These are phyloP conservation scores for Adelphocoris suturalis DNA, from an alignment of 2,888 invertebrate species.

Conservation along the genomic window DNA sequence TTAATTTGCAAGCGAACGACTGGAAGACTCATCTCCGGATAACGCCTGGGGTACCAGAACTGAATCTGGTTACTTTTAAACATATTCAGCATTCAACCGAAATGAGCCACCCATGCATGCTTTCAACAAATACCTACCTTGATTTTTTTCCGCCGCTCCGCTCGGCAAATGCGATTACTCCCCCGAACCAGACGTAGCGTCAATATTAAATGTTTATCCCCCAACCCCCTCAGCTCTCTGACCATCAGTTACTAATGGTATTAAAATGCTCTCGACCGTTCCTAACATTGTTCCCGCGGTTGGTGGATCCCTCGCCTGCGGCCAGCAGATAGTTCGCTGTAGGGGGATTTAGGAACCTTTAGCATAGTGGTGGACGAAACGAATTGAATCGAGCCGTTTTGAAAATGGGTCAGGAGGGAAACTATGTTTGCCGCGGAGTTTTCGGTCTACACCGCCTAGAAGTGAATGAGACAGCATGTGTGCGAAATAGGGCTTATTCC, in stretches of 20 bases:
- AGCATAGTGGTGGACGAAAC: background rate
- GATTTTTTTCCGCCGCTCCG: background rate
- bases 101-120: background rate
- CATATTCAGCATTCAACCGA: background rate
- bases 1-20: too few species aligned
- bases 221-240: background rate
- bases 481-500: too few species aligned
- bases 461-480: too few species aligned
- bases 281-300: constrained; percentile 2
- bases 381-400: background rate
- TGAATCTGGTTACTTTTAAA: background rate
- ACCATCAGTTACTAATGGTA: background rate
- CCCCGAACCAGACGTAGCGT: background rate
- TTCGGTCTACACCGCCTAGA: too few species aligned
- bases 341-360: background rate
- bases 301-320: constrained; percentile 7
- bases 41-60: too few species aligned
- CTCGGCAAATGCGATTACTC: background rate
- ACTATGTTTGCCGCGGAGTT: background rate
- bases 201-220: constrained; percentile 27
- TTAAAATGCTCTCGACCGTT: constrained; percentile 24
- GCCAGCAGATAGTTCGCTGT: background rate
- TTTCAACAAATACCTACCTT: background rate
- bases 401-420: background rate
- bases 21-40: too few species aligned